Percentiles rank a stretch among this genome's conserved stretches.
phyloP scores from a whole-genome alignment of 2,113 vertebrate species.

The Jacana jacana region DNA sequence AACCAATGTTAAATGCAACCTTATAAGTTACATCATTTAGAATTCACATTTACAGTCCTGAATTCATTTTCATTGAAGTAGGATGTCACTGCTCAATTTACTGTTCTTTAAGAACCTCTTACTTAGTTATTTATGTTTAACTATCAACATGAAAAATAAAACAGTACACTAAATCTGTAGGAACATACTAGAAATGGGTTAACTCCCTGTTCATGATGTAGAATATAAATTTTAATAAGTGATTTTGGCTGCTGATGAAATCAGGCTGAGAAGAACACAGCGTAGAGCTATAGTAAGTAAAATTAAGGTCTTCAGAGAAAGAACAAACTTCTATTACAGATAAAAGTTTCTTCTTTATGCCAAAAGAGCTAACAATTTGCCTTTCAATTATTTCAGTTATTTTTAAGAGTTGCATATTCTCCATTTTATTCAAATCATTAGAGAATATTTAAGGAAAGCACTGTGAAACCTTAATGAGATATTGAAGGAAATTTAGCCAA shows the following conservation, averaged over 20 bases:
- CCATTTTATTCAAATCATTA: not conserved
- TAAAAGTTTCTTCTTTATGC: not conserved
- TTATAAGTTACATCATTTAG: not conserved
- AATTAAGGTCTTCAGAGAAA: not conserved
- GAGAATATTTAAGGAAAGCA: conserved; percentile 20
- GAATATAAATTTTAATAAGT: not conserved
- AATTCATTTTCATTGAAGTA: not conserved
- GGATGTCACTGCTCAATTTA: not conserved
- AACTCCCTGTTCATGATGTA: not conserved
- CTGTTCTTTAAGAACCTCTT: not conserved
- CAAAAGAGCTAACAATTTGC: not conserved
- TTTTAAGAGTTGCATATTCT: conserved; percentile 54
- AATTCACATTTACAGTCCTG: not conserved
- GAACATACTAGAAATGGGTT: not conserved
- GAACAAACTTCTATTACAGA: not conserved
- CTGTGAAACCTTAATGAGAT: conserved; percentile 77
- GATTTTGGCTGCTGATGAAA: not conserved
- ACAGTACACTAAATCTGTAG: not conserved
- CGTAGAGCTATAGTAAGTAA: not conserved
- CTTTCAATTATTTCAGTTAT: not conserved
- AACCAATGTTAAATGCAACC: conserved; percentile 8
- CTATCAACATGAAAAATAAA: not conserved
- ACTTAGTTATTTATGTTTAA: not conserved
- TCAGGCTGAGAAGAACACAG: not conserved
- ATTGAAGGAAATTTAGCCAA: conserved; percentile 70